A percentile compares a stretch with the other conserved stretches of the same genome.
Conservation (phyloP, 2,113 vertebrate species). For the Brachyhypopomus occidentalis region DNA sequence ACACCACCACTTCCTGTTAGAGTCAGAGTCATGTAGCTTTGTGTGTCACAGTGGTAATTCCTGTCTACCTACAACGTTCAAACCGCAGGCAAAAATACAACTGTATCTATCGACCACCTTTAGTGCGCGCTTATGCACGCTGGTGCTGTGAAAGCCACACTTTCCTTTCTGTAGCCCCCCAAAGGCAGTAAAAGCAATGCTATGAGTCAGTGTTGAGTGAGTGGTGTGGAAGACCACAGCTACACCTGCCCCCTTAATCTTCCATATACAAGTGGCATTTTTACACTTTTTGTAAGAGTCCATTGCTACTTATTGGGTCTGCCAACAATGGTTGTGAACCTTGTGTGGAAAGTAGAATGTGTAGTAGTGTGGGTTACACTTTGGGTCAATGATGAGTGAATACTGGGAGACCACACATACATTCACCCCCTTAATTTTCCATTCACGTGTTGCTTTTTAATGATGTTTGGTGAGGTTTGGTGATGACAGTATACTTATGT, state of each 20-base stretch:
- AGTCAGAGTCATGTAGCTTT: slow-evolving; percentile 1
- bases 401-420: slow-evolving; percentile 5
- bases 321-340: neutral
- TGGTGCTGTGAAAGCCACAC: neutral
- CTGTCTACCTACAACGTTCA: slow-evolving; percentile 29
- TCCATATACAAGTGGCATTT: slow-evolving; percentile 42
- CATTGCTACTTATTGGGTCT: neutral
- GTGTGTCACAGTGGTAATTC: slow-evolving; percentile 35
- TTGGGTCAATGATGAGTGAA: slow-evolving; percentile 48
- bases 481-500: neutral
- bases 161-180: slow-evolving; percentile 47
- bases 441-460: slow-evolving; percentile 30
- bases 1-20: slow-evolving; percentile 58
- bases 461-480: neutral
- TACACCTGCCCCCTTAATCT: slow-evolving; percentile 43
- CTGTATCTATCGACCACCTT: slow-evolving; percentile 42
- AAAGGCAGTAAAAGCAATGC: neutral
- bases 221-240: slow-evolving; percentile 19
- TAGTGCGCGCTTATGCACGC: neutral
- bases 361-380: neutral
- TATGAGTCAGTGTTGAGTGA: slow-evolving; percentile 49
- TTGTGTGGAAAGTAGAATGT: neutral
- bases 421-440: slow-evolving; percentile 48
- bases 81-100: slow-evolving; percentile 47
- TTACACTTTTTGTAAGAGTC: slow-evolving; percentile 5